Conservation (phyloP, 2,797 vertebrate species). For the Ambastaia sidthimunki region DNA sequence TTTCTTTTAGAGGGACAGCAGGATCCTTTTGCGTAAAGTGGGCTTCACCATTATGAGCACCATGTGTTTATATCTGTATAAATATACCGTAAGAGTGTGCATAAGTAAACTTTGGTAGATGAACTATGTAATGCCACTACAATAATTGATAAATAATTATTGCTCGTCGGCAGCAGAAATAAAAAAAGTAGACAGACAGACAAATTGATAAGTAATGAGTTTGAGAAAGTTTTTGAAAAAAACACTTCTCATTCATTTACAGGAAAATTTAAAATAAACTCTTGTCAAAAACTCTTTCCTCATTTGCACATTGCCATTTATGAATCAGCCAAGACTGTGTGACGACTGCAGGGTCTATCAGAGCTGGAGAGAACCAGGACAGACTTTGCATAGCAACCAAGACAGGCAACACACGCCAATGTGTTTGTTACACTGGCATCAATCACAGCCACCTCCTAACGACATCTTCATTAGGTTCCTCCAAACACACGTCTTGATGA, state of each 20-base stretch:
- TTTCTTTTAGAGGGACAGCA: too few species aligned
- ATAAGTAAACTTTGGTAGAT: too few species aligned
- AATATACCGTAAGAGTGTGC: too few species aligned
- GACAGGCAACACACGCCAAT: slow-evolving; percentile 61
- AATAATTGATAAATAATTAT: too few species aligned
- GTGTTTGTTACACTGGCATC: slow-evolving; percentile 75
- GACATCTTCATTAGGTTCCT: slow-evolving; percentile 80
- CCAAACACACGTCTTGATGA: slow-evolving; percentile 76
- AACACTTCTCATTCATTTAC: not conserved
- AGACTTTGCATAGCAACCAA: slow-evolving; percentile 49
- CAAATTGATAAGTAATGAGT: too few species aligned
- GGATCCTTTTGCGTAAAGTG: too few species aligned
- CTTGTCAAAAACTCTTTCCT: not conserved
- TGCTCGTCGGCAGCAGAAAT: too few species aligned
- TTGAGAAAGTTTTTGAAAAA: too few species aligned
- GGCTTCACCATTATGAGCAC: too few species aligned
- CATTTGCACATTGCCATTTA: slow-evolving; percentile 41
- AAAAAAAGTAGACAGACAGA: too few species aligned
- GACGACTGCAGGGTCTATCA: slow-evolving; percentile 42
- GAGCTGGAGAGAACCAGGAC: slow-evolving; percentile 42
- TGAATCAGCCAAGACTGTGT: slow-evolving; percentile 14
- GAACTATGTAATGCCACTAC: too few species aligned
- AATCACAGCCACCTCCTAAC: slow-evolving; percentile 78
- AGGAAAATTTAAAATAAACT: not conserved
- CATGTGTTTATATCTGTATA: too few species aligned